Evolutionary conservation across 1,140 invertebrate genomes (phyloP).

Genomic region (Artemia franciscana): DNA sequence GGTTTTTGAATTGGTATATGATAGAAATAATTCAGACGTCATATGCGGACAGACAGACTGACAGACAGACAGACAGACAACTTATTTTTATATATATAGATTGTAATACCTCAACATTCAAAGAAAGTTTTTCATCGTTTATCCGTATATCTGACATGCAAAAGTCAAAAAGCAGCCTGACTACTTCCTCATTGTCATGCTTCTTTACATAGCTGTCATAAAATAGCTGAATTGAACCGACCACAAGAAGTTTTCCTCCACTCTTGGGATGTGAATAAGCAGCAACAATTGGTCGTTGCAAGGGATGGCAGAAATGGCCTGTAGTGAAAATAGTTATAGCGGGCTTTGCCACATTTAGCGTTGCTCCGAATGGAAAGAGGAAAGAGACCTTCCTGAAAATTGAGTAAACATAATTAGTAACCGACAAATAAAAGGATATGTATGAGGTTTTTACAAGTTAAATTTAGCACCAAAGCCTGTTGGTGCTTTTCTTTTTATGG

Average conservation of each 20-base stretch:
- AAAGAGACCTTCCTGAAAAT: slow-evolving; percentile 47
- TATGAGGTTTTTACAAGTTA: too few relatives aligned
- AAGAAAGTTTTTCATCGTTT: not conserved
- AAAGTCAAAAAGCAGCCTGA: not conserved
- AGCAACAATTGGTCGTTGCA: slow-evolving; percentile 72
- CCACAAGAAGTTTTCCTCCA: slow-evolving; percentile 42
- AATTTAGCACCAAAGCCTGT: too few relatives aligned
- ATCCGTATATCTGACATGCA: not conserved
- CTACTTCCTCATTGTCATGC: not conserved
- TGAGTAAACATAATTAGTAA: too few relatives aligned
- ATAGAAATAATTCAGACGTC: too few relatives aligned
- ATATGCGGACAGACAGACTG: too few relatives aligned
- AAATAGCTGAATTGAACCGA: slow-evolving; percentile 53
- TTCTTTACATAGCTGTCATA: slow-evolving; percentile 26
- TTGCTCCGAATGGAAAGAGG: slow-evolving; percentile 87
- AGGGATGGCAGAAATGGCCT: slow-evolving; percentile 75
- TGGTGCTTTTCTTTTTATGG: too few relatives aligned
- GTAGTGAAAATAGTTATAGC: slow-evolving; percentile 68
- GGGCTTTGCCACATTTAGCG: slow-evolving; percentile 74
- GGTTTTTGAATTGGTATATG: too few relatives aligned
- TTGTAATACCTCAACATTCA: too few relatives aligned
- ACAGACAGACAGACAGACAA: too few relatives aligned
- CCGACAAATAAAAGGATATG: too few relatives aligned
- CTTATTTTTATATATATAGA: too few relatives aligned
- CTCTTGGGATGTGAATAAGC: slow-evolving; percentile 30